Base-by-base conservation (phyloP, 2,888 invertebrate species). In the Trachelus stipa region DNA sequence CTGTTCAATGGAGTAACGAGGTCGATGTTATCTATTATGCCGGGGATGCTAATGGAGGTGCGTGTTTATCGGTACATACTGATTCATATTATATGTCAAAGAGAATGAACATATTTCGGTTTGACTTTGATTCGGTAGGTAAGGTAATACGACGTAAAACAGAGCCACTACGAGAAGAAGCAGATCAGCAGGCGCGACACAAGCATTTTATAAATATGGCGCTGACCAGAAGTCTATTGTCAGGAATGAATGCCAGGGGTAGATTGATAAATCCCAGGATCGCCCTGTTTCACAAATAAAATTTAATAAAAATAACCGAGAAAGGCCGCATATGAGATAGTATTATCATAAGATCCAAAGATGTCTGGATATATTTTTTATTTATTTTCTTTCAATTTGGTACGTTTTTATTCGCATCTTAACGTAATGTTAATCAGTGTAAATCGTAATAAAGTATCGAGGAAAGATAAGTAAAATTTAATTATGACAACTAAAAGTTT, bases 1-100 rank as follows among this genome's bases (percentile, higher is more conserved):
- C 82, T 33, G 92, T 92, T 12, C 90, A 92, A 75, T 92, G 92
- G 85, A 92, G 91, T 9, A 89, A 90, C 77, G 93, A 94, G 91
- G 94, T 94, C 9, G 92, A 93, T 80, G 94, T 94, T 56, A 93
- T 94, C 68, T 94, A 94, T 87, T 94, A 94, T 86, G 93, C 93
- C n/a, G 94, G 93, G 0, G 94, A 94, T 84, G 88, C 90, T 76
- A 88, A 91, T 33, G 86, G 91, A 33, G 73, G 76, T 75, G 40
- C 15, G 40, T 40, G 33, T 69, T 40, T 56, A 40, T 35, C 74
- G 33, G 30, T 23, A 11, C 34, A 23, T 35, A 74, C 12, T 37
- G 68, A 79, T 35, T 76, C 35, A 12, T 79, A 73, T 31, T 11
- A 31, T 11, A n/a, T 23, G 74, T 74, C 11, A 74, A 74, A 35